A percentile compares a stretch with the other conserved stretches of the same genome.
These are phyloP conservation scores for Triops cancriformis DNA, from an alignment of 1,140 invertebrate genomes.

Conservation along the genomic window DNA sequence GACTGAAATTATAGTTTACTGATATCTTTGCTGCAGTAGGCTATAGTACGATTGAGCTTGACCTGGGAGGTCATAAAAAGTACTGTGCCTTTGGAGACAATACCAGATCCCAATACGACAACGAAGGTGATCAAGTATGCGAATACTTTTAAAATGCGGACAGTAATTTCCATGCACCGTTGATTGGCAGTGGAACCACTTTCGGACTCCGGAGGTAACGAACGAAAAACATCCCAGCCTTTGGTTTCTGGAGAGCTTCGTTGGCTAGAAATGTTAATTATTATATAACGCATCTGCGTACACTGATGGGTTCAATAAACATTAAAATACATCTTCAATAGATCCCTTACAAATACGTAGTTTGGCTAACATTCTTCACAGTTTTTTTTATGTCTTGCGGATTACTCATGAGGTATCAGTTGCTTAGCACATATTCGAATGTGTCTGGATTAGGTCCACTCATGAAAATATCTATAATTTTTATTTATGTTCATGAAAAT, in stretches of 20 bases:
- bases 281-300: too few species aligned
- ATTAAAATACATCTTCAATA: too few species aligned
- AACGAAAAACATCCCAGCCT: constrained; percentile 91
- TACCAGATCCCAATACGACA: constrained; percentile 69
- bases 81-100: constrained; percentile 74
- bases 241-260: constrained; percentile 77
- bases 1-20: background rate
- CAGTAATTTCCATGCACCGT: constrained; percentile 71
- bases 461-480: too few species aligned
- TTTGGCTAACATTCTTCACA: too few species aligned
- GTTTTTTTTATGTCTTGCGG: too few species aligned
- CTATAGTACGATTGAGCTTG: constrained; percentile 57
- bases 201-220: constrained; percentile 76
- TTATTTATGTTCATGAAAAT: too few species aligned
- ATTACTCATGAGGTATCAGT: too few species aligned
- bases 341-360: too few species aligned
- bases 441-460: too few species aligned
- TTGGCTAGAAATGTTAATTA: constrained; percentile 49
- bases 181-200: constrained; percentile 80
- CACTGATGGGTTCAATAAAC: too few species aligned
- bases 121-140: constrained; percentile 76
- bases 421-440: too few species aligned
- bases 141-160: constrained; percentile 73
- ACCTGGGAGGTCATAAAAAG: constrained; percentile 88
- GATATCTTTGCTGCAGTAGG: constrained; percentile 66